Conservation (phyloP, 2,113 vertebrate species). For the Oreochromis tanganicae region DNA sequence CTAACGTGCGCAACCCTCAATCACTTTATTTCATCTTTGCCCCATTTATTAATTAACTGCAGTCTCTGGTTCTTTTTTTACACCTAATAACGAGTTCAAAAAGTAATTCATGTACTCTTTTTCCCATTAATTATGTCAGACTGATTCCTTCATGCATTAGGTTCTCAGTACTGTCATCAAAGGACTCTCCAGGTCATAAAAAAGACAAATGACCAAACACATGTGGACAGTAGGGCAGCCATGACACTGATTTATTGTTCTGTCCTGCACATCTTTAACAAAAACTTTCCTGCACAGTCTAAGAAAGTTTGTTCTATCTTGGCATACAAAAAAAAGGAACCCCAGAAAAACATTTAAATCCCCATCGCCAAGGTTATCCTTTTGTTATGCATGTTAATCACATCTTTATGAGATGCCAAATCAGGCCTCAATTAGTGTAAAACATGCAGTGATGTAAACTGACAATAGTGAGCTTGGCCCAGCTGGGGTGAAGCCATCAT, state of each 20-base stretch:
- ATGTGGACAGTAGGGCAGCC: not conserved
- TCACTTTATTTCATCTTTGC: not conserved
- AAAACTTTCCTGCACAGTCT: not conserved
- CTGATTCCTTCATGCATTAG: not conserved
- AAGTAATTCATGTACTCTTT: not conserved
- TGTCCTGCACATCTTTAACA: not conserved
- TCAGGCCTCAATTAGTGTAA: not conserved
- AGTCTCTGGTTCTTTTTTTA: not conserved
- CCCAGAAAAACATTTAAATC: not conserved
- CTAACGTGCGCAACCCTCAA: not conserved
- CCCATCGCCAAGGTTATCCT: not conserved
- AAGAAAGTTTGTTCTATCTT: not conserved
- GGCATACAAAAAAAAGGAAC: not conserved
- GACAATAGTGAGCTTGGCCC: not conserved
- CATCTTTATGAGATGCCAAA: not conserved
- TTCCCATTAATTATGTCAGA: conserved; percentile 23
- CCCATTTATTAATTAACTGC: not conserved
- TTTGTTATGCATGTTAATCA: not conserved
- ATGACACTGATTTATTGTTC: not conserved
- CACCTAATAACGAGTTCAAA: not conserved
- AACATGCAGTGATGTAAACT: conserved; percentile 7
- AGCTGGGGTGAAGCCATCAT: not conserved
- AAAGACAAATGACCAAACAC: conserved; percentile 7
- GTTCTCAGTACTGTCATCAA: conserved; percentile 3
- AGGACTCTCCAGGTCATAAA: not conserved